Conservation (phyloP, 2,888 invertebrate genomes). For the Pecten maximus region DNA sequence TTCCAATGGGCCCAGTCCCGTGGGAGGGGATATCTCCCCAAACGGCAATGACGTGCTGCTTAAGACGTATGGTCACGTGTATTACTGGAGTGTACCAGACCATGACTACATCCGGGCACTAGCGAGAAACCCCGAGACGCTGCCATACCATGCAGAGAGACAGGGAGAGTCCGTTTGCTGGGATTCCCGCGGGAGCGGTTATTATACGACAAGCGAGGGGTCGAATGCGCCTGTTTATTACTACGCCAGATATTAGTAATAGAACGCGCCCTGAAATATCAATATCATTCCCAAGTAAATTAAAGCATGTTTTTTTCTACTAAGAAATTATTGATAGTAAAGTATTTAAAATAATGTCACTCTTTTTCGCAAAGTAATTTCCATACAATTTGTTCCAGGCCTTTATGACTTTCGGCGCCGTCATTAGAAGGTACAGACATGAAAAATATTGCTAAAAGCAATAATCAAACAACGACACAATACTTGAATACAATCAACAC, state of each 20-base stretch:
- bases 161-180: constrained; percentile 65
- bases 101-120: constrained; percentile 52
- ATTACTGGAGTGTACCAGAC: constrained; percentile 57
- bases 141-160: constrained; percentile 57
- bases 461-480: too few species aligned
- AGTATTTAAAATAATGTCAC: too few species aligned
- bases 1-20: constrained; percentile 49
- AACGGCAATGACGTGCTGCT: constrained; percentile 50
- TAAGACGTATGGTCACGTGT: constrained; percentile 37
- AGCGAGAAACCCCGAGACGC: constrained; percentile 41
- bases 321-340: too few species aligned
- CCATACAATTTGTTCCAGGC: too few species aligned
- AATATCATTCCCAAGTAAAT: too few species aligned
- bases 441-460: too few species aligned
- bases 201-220: constrained; percentile 64
- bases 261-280: neutral
- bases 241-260: constrained; percentile 44
- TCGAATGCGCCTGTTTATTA: constrained; percentile 53
- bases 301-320: too few species aligned
- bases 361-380: too few species aligned
- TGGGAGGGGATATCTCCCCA: constrained; percentile 65
- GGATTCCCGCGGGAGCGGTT: constrained; percentile 53
- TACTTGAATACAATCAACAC: too few species aligned
- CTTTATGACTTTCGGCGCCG: too few species aligned
- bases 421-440: too few species aligned